phyloP scores from a whole-genome alignment of 2,888 invertebrate genomes.

The Quadroppia sp. region DNA sequence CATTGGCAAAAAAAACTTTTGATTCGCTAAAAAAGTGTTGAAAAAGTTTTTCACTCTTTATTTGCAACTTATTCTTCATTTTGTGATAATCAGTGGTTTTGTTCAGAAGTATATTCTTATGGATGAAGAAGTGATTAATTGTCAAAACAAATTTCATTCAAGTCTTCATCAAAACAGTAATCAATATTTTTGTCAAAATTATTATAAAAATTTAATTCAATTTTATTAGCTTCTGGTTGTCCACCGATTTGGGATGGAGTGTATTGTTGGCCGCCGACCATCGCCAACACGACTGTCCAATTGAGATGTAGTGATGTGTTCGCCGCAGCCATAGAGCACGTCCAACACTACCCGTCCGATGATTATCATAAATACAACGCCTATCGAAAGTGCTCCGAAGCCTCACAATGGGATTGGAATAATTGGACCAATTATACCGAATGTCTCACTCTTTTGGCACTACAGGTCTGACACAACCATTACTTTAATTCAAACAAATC shows the following conservation, averaged over 20 bases:
- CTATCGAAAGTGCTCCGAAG: slow-evolving; percentile 48
- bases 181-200: not conserved
- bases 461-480: slow-evolving; percentile 40
- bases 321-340: slow-evolving; percentile 32
- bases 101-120: not conserved
- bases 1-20: too few relatives aligned
- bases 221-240: slow-evolving; percentile 41
- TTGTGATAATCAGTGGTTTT: too few relatives aligned
- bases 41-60: too few relatives aligned
- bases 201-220: not conserved
- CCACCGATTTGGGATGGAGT: slow-evolving; percentile 47
- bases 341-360: slow-evolving; percentile 6
- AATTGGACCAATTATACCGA: slow-evolving; percentile 52
- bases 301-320: slow-evolving; percentile 44
- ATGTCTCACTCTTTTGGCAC: slow-evolving; percentile 47
- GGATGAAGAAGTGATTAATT: slow-evolving; percentile 8
- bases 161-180: slow-evolving; percentile 8
- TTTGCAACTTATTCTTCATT: too few relatives aligned
- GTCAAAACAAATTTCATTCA: slow-evolving; percentile 16
- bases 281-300: slow-evolving; percentile 43
- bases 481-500: not conserved
- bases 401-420: slow-evolving; percentile 50
- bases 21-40: not conserved
- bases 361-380: slow-evolving; percentile 47
- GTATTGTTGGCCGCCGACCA: slow-evolving; percentile 48